These are phyloP conservation scores for Crotalus helleri DNA, from an alignment of 2,113 vertebrate genomes.

Conservation along the genomic window DNA sequence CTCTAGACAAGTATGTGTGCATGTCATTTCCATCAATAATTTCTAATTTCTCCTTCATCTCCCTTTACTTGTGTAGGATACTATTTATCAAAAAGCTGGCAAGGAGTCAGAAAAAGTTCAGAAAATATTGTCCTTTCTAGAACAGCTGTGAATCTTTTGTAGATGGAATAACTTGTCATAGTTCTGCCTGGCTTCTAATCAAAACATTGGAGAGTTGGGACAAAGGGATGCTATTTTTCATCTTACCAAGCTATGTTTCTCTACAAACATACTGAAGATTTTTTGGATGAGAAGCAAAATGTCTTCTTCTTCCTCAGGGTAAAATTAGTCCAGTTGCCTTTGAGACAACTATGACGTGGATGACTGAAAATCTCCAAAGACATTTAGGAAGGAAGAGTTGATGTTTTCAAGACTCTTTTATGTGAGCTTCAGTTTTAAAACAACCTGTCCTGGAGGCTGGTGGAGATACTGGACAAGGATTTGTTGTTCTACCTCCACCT, in stretches of 20 bases:
- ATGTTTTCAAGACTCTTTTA: too few species aligned
- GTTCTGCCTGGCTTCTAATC: not conserved
- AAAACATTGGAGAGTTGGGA: not conserved
- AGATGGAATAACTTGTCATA: not conserved
- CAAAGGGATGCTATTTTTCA: not conserved
- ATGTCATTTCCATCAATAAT: not conserved
- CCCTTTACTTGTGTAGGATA: not conserved
- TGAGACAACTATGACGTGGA: too few species aligned
- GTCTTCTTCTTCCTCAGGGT: too few species aligned
- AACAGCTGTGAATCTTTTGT: not conserved
- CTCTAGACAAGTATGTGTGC: not conserved
- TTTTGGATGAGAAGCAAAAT: too few species aligned
- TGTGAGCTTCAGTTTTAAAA: too few species aligned
- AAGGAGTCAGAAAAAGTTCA: not conserved
- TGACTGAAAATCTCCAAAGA: too few species aligned
- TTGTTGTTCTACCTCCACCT: too few species aligned
- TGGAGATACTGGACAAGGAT: too few species aligned
- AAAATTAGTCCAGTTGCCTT: too few species aligned
- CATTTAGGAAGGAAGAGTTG: too few species aligned
- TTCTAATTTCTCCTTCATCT: not conserved
- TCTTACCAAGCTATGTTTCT: not conserved
- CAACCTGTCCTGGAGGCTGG: too few species aligned
- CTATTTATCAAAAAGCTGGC: not conserved
- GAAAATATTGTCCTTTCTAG: not conserved
- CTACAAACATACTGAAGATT: not conserved